Evolutionary conservation across 2,113 vertebrate species (phyloP).

Genomic region (Lagenorhynchus albirostris): DNA sequence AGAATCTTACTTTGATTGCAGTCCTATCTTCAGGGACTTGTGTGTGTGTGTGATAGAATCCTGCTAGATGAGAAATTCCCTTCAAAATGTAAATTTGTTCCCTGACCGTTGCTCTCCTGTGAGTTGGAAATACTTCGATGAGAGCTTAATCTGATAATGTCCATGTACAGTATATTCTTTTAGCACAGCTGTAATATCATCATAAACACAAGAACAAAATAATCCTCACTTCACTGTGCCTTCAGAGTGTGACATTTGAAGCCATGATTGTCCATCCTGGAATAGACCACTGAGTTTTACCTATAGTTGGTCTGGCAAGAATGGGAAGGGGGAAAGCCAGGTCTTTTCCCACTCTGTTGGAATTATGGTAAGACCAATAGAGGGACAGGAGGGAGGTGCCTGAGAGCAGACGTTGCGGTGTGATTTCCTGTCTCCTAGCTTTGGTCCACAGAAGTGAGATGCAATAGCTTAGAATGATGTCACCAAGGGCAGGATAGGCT

Average conservation of each 20-base stretch:
- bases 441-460: neutral
- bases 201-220: neutral
- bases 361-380: neutral
- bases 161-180: neutral
- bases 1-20: neutral
- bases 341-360: neutral
- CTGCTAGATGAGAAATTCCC: neutral
- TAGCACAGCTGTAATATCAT: neutral
- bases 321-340: neutral
- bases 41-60: neutral
- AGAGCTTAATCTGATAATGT: neutral
- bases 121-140: neutral
- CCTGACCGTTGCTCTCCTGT: neutral
- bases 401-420: neutral
- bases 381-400: too few species aligned
- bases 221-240: neutral
- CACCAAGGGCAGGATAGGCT: neutral
- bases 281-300: neutral
- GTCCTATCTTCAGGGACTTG: neutral
- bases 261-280: neutral
- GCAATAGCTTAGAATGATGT: neutral
- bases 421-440: neutral
- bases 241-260: neutral
- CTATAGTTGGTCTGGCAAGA: too few species aligned
- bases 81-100: neutral